Evolutionary conservation across 2,797 vertebrate species (phyloP).

Genomic region (Poeciliopsis infans): DNA sequence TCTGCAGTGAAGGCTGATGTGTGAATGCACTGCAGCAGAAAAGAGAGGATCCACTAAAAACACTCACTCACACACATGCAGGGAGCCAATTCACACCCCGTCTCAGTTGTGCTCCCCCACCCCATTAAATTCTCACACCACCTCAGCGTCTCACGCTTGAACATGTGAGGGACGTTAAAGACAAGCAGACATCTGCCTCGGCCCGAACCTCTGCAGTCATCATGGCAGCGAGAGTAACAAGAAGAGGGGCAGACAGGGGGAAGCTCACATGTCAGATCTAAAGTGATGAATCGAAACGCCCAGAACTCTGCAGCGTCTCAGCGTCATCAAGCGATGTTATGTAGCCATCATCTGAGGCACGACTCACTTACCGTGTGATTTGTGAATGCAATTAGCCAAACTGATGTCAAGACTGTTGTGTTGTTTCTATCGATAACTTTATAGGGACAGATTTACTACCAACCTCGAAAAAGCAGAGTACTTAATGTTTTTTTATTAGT

Average conservation of each 20-base stretch:
- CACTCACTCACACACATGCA: slow-evolving; percentile 19
- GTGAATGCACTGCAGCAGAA: slow-evolving; percentile 68
- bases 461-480: not conserved
- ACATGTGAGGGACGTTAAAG: slow-evolving; percentile 36
- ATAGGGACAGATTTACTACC: slow-evolving; percentile 3
- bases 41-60: slow-evolving; percentile 23
- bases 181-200: slow-evolving; percentile 31
- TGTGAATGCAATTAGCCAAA: slow-evolving; percentile 7
- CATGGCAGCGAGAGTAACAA: slow-evolving; percentile 17
- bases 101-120: slow-evolving; percentile 42
- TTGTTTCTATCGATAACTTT: not conserved
- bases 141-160: slow-evolving; percentile 25
- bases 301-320: not conserved
- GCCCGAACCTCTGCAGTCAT: slow-evolving; percentile 16
- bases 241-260: slow-evolving; percentile 27
- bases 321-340: not conserved
- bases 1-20: slow-evolving; percentile 68
- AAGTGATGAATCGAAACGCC: slow-evolving; percentile 8
- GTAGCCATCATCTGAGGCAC: not conserved
- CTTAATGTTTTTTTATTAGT: not conserved
- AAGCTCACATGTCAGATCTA: slow-evolving; percentile 7
- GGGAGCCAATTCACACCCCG: slow-evolving; percentile 43
- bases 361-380: slow-evolving; percentile 1
- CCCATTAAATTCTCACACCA: slow-evolving; percentile 68
- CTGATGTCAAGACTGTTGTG: not conserved